These are phyloP conservation scores for Odontocerum albicorne DNA, from an alignment of 2,888 invertebrate species.

Conservation along the genomic window DNA sequence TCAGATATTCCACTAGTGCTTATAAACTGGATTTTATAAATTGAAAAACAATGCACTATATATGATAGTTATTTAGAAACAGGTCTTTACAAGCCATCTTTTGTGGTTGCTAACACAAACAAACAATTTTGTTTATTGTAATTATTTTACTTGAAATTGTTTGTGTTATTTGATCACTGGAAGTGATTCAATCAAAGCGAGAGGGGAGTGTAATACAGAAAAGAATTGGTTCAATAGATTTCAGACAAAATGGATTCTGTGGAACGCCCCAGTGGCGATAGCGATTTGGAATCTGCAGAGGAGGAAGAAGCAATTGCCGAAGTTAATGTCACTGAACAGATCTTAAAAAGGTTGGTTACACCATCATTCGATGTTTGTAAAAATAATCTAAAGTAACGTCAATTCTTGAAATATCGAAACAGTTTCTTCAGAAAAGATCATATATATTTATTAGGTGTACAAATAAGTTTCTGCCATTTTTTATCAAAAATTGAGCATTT, in stretches of 20 bases:
- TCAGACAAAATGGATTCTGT: conserved; percentile 62
- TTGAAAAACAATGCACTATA: no score
- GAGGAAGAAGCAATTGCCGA: conserved; percentile 62
- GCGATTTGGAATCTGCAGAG: conserved; percentile 67
- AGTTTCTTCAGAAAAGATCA: not conserved
- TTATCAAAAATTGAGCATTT: no score
- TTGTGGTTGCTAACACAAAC: no score
- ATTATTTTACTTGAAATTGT: not conserved
- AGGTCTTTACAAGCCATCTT: no score
- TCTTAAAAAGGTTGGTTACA: conserved; percentile 18
- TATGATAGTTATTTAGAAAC: no score
- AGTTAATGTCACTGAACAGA: conserved; percentile 42
- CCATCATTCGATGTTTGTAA: not conserved
- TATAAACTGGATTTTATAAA: no score
- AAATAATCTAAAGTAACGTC: not conserved
- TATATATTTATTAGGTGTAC: not conserved
- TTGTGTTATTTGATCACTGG: not conserved
- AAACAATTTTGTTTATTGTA: no score
- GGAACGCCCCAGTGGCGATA: conserved; percentile 66
- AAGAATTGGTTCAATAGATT: conserved; percentile 17
- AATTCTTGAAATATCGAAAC: not conserved
- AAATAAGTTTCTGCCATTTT: not conserved
- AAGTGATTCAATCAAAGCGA: conserved; percentile 25
- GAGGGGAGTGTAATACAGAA: no score
- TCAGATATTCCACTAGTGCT: no score